Base-by-base conservation (phyloP, 2,113 vertebrate species). In the Pygoscelis antarcticus region DNA sequence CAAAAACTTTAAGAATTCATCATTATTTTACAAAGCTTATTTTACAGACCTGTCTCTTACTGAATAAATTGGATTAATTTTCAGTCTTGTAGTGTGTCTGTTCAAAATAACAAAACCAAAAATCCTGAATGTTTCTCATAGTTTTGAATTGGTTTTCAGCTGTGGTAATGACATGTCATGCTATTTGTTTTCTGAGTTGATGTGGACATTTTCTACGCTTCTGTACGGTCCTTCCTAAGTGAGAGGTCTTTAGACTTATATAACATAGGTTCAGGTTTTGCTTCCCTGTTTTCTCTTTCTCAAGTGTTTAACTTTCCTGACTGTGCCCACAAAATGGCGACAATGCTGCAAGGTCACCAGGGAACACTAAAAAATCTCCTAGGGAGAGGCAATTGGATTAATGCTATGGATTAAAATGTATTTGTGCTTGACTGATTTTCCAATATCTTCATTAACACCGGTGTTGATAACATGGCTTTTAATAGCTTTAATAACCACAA, bases 401-500 rank as follows among this genome's bases (percentile, higher is more conserved):
- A 90, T 92, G 30, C 13, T 90, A 88, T 87, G 54, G 44, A 77
- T 83, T 54, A 54, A 46, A 74, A 93, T 71, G 80, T 80, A 80
- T 90, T 93, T 87, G 80, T 87, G 62, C 49, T 87, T 90, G 55
- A 93, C 34, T 65, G 61, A 62, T 88, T 91, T 87, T 95, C 71
- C 83, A 92, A 25, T 95, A 87, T 91, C 92, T 96, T 97, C 88
- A 93, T 93, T 96, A 97, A 96, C 86, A 66, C 60, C 78, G 40
- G 77, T 92, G 92, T 97, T 96, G 95, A 92, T 97, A 94, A 96
- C 91, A 95, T 65, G 78, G 74, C 49, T 97, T 97, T 96, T 97
- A 96, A 83, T 93, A 83, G 86, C 83, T 95, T 93, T 97, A 95
- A 95, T 95, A 94, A 96, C 95, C 95, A 90, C 96, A 95, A 92